phyloP scores from a whole-genome alignment of 2,888 invertebrate species.

The Amorpha juglandis region DNA sequence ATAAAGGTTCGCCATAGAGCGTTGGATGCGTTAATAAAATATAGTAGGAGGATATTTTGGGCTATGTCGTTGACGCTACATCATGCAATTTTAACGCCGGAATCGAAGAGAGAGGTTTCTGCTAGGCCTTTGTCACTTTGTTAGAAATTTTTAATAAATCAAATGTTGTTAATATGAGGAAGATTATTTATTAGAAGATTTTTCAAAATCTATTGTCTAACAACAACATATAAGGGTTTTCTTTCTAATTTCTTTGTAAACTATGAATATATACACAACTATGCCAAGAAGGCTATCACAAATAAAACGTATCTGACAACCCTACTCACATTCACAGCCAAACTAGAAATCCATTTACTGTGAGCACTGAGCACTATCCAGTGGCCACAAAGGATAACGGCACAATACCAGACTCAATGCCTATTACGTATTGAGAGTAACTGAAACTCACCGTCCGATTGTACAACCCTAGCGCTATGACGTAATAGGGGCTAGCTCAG shows the following conservation, averaged over 20 bases:
- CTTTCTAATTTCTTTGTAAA: neutral
- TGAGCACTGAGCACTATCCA: constrained; percentile 19
- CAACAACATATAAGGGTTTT: no score
- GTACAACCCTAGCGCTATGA: constrained; percentile 16
- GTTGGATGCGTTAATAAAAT: no score
- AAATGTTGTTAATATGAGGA: no score
- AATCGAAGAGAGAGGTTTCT: no score
- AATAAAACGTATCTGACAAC: neutral
- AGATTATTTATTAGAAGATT: no score
- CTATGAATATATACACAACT: neutral
- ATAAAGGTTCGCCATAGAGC: neutral
- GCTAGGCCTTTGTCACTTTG: no score
- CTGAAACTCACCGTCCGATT: constrained; percentile 13
- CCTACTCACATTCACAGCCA: constrained; percentile 12
- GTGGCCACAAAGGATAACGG: constrained; percentile 18
- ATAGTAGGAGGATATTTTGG: no score
- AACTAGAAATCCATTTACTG: constrained; percentile 21
- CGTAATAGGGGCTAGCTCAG: neutral
- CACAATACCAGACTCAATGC: constrained; percentile 18
- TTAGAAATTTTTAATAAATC: no score
- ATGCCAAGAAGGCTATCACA: neutral
- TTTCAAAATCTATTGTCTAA: neutral
- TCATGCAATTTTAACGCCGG: no score
- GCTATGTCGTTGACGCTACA: no score
- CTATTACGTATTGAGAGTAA: constrained; percentile 8